Conservation (phyloP, 2,797 vertebrate genomes). For the Coilia nasus region DNA sequence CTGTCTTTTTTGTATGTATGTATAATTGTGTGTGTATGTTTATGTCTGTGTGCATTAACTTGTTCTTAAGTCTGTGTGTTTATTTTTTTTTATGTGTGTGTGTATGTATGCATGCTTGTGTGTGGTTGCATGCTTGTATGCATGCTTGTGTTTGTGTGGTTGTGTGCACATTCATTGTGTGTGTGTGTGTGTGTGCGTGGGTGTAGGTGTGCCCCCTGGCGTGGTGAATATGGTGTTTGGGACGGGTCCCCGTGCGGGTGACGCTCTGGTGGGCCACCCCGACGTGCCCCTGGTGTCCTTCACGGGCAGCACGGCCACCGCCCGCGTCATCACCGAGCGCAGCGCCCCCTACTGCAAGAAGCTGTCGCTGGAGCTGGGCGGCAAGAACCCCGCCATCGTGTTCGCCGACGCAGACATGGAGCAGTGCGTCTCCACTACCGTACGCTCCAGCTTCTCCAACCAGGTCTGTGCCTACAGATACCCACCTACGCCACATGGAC, state of each 20-base stretch:
- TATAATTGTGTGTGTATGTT: neutral
- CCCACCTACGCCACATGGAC: neutral
- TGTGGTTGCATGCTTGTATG: neutral
- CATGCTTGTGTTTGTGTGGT: slow-evolving; percentile 14
- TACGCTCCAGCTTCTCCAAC: slow-evolving; percentile 94
- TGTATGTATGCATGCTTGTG: neutral
- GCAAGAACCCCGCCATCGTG: slow-evolving; percentile 93
- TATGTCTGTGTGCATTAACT: neutral
- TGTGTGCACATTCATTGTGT: no score
- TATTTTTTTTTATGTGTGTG: neutral
- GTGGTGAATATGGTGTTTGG: slow-evolving; percentile 94
- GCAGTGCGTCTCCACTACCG: slow-evolving; percentile 83
- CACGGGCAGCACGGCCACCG: slow-evolving; percentile 93
- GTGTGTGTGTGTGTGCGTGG: neutral
- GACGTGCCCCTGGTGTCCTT: slow-evolving; percentile 91
- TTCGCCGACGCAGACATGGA: slow-evolving; percentile 91
- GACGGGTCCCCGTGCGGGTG: slow-evolving; percentile 79
- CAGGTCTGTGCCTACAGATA: slow-evolving; percentile 69
- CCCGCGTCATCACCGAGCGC: slow-evolving; percentile 80
- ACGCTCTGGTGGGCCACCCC: slow-evolving; percentile 88
- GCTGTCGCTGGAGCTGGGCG: slow-evolving; percentile 92
- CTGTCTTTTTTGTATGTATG: neutral
- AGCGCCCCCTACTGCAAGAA: slow-evolving; percentile 91
- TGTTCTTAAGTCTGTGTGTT: no score
- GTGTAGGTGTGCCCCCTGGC: slow-evolving; percentile 85